Evolutionary conservation across 2,113 vertebrate species (phyloP), one percentile per base, ranked within the genome.

Genomic region (Notiomystis cincta): DNA sequence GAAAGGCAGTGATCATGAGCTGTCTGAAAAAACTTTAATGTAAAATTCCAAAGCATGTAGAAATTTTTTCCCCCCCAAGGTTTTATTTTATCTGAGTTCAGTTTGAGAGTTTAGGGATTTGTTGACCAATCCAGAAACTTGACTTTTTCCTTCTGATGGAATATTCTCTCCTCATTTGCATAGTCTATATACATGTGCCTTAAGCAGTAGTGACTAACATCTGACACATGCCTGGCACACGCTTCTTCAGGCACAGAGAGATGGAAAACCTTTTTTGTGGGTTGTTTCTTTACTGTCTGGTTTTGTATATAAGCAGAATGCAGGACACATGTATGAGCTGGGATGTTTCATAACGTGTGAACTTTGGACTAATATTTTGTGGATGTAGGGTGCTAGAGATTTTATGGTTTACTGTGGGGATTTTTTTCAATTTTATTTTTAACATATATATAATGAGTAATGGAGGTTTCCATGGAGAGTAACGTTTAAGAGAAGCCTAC

Each of bases 361-460:
- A 19, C 3, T 73, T 77, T 8, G 4, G 6, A n/a, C 11, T 56
- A 17, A 6, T 44, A 13, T 53, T 85, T 37, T 33, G 7, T 44
- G 20, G 22, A 56, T 22, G 11, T n/a, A 16, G 10, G 7, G 10
- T 60, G 25, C 12, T 56, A 79, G 50, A 54, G 12, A 84, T 9
- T 30, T 35, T 18, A 18, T 0, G 1, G 20, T 48, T 75, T 42
- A 25, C 64, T 53, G 44, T 3, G 8, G 1, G 5, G 17, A 31
- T n/a, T 44, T 13, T 44, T n/a, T 45, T n/a, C 19, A 5, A 7
- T 19, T 31, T 22, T 40, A 19, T 40, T 57, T 71, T 70, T 56
- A 42, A 19, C 45, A 28, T 16, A n/a, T 9, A 11, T 14, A 11
- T 9, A 44, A n/a, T n/a, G 8, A 44, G 10, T 58, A 33, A 38